Evolutionary conservation across 1,140 invertebrate species (phyloP), one percentile per base, ranked within the genome.

Genomic region (Watersipora subatra): DNA sequence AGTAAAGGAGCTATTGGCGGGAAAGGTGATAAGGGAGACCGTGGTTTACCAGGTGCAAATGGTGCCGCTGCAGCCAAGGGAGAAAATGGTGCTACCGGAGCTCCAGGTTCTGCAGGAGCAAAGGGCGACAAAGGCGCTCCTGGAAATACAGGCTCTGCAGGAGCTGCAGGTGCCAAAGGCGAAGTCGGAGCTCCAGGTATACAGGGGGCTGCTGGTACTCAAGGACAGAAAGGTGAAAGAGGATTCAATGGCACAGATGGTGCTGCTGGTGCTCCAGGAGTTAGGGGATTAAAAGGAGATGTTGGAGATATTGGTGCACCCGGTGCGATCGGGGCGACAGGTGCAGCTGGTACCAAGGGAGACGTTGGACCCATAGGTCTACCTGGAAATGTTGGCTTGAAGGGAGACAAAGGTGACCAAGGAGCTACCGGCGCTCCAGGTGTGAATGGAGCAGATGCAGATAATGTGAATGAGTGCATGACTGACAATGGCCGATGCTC

Each of bases 401-500:
- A 28, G 22, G 58, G 58, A 12, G 27, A 7, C 7, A 17, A 24
- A 12, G 58, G 58, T 17, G 7, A 12, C 7, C 7, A 59, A 28
- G 58, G 58, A 24, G 22, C 7, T 12, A 24, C 7, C 7, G 58
- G 58, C 7, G 58, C 58, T 12, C 7, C 58, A 12, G 58, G 58
- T 22, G 22, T 12, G 17, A 22, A 24, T 17, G 58, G 58, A 24
- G 22, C 7, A 28, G 58, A 24, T 24, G 58, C 58, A 12, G 58
- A 59, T 22, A 30, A 65, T 62, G 34, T 12, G 12, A 65, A 65
- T 28, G 55, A 65, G 17, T 65, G 64, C 26, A n/a, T 62, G 17
- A 24, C 81, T 81, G 63, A 69, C 26, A 84, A 84, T 71, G 86
- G 83, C 2, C 85, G 86, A 3, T 88, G 87, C 70, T 84, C 86